A percentile compares a stretch with the other conserved stretches of the same genome.
Evolutionary conservation across 2,888 invertebrate genomes (phyloP).

Genomic region (Caenorhabditis angaria): DNA sequence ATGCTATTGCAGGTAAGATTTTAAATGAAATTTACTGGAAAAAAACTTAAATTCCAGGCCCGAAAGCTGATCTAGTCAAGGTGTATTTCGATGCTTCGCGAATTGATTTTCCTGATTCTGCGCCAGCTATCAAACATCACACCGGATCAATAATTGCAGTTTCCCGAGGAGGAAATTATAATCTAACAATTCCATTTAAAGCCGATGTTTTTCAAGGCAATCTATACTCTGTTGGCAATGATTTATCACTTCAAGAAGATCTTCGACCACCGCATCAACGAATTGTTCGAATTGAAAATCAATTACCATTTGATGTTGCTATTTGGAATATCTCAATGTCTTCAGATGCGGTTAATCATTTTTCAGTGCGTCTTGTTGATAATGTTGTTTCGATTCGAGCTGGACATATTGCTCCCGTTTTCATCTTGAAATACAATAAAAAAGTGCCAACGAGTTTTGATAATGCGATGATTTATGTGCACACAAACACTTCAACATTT

Average conservation of each 20-base stretch:
- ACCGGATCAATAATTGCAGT: constrained; percentile 75
- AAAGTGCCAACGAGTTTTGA: constrained; percentile 42
- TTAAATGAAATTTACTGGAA: no score
- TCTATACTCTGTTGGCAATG: constrained; percentile 43
- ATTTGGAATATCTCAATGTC: constrained; percentile 81
- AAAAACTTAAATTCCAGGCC: constrained; percentile 54
- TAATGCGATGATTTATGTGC: constrained; percentile 74
- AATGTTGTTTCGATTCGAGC: constrained; percentile 49
- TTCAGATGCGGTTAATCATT: constrained; percentile 74
- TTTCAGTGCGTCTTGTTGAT: constrained; percentile 55
- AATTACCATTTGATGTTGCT: constrained; percentile 81
- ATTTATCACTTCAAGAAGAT: constrained; percentile 49
- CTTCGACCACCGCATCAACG: constrained; percentile 48
- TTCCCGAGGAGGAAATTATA: constrained; percentile 75
- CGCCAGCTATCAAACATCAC: constrained; percentile 24
- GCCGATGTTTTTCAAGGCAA: constrained; percentile 74
- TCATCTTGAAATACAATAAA: constrained; percentile 63
- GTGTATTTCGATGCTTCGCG: constrained; percentile 58
- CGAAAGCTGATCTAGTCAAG: constrained; percentile 59
- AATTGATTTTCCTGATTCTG: constrained; percentile 12
- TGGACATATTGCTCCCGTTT: constrained; percentile 55
- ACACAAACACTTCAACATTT: constrained; percentile 82
- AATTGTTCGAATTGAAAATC: constrained; percentile 78
- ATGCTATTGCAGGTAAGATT: constrained; percentile 16
- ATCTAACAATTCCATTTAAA: constrained; percentile 79